phyloP scores from a whole-genome alignment of 2,888 invertebrate species.

The Anoplius nigerrimus region DNA sequence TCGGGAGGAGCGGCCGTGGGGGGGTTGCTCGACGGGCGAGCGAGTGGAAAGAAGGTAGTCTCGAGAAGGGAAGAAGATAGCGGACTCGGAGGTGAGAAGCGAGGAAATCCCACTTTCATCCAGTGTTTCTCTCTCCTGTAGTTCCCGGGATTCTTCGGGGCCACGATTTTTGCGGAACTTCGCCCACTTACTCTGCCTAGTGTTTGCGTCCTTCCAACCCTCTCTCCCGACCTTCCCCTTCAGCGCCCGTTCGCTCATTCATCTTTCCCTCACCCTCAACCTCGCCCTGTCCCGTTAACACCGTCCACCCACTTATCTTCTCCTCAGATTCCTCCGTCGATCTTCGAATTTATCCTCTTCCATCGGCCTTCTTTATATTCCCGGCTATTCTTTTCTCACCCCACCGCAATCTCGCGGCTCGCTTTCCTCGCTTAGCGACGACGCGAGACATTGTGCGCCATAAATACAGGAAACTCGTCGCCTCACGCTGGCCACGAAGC shows the following conservation, averaged over 20 bases:
- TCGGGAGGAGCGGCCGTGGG: too few relatives aligned
- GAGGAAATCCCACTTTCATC: constrained; percentile 14
- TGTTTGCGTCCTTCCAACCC: not conserved
- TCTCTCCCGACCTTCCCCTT: not conserved
- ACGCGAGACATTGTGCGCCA: constrained; percentile 31
- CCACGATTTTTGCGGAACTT: constrained; percentile 29
- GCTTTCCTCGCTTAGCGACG: too few relatives aligned
- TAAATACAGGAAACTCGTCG: constrained; percentile 41
- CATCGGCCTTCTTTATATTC: too few relatives aligned
- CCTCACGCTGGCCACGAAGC: constrained; percentile 8
- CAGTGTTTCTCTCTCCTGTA: constrained; percentile 1
- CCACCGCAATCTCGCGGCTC: not conserved
- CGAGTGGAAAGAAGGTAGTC: not conserved
- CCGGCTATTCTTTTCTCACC: not conserved
- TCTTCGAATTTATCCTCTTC: too few relatives aligned
- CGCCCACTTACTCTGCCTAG: constrained; percentile 22
- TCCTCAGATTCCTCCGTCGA: too few relatives aligned
- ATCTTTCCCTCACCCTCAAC: too few relatives aligned
- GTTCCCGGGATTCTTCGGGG: constrained; percentile 27
- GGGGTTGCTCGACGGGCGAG: too few relatives aligned
- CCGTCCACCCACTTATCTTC: too few relatives aligned
- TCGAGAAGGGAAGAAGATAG: not conserved
- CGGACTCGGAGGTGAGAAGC: not conserved
- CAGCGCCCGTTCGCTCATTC: not conserved
- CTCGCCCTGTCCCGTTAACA: too few relatives aligned